Evolutionary conservation across 2,797 vertebrate species (phyloP).

Genomic region (Schizopygopsis malacanthus): DNA sequence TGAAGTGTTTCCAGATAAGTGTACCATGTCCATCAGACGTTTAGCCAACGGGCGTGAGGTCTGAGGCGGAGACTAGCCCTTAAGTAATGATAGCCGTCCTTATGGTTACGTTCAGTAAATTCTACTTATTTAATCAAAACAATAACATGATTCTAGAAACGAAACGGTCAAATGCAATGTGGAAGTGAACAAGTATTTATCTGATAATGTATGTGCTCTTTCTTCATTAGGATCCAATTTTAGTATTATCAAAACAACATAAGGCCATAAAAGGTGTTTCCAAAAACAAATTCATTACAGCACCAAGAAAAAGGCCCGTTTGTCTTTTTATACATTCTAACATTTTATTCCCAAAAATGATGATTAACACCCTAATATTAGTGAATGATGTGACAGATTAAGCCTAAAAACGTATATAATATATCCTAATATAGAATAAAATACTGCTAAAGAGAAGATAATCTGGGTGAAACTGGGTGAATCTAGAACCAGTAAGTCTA

Average conservation of each 20-base stretch:
- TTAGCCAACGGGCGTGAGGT: too few species aligned
- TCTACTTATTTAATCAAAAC: conserved; percentile 48
- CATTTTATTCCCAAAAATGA: background rate
- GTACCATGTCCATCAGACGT: too few species aligned
- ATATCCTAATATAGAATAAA: background rate
- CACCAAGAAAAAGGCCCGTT: background rate
- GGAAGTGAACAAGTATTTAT: background rate
- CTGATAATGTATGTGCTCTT: too few species aligned
- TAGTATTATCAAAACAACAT: too few species aligned
- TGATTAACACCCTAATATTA: background rate
- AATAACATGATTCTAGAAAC: background rate
- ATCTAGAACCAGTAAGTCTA: background rate
- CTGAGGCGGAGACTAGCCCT: conserved; percentile 11
- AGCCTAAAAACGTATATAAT: too few species aligned
- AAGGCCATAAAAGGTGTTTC: too few species aligned
- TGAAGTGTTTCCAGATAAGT: too few species aligned
- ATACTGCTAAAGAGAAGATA: background rate
- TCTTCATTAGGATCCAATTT: too few species aligned
- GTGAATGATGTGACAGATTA: background rate
- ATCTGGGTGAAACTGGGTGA: background rate
- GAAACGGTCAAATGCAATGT: background rate
- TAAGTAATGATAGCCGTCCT: conserved; percentile 48
- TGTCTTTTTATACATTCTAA: background rate
- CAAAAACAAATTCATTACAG: too few species aligned
- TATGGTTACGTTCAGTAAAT: conserved; percentile 58